Base-by-base conservation (phyloP, 1,140 invertebrate species). In the Reticulitermes speratus region DNA sequence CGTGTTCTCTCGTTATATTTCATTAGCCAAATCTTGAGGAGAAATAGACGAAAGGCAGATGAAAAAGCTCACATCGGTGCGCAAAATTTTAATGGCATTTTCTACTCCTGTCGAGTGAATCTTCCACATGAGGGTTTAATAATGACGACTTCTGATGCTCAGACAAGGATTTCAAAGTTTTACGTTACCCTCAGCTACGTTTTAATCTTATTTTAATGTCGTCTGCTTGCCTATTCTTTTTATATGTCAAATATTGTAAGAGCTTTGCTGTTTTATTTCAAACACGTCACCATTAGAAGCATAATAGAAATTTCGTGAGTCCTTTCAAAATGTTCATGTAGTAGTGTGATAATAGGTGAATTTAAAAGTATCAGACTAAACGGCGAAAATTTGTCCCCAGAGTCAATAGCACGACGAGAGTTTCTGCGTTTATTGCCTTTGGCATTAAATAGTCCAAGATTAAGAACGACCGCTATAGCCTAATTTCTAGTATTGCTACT, bases 1-100 rank as follows among this genome's bases (percentile, higher is more conserved):
- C n/a, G 65, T 30, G 25, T 75, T 84, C 48, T 84, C 83, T 84
- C 48, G 83, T 52, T 84, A 84, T 84, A 84, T 84, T 84, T 84
- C 83, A 84, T 84, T 84, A 84, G 83, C 83, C 48, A 84, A 84
- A 84, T 84, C 83, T 45, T 52, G 48, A 84, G 83, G 44, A 52
- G 83, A 83, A 7, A 44, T 19, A 11, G 32, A 52, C 6, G 32
- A 19, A 32, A 9, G 12, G 83, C 7, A 19, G 44, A 11, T 32
- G 16, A 84, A 44, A 84, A 84, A 23, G 12, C 21, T 25, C 9
- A 44, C 11, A 32, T 7, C n/a, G 11, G 81, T 32, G 38, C 45
- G 21, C 45, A 44, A 44, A 32, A 44, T 44, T 84, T 84, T 84
- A 84, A 84, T 84, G 83, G 83, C 38, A 84, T 84, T 84, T 84